Evolutionary conservation across 2,797 vertebrate species (phyloP).

Genomic region (Odontamblyopus rebecca): DNA sequence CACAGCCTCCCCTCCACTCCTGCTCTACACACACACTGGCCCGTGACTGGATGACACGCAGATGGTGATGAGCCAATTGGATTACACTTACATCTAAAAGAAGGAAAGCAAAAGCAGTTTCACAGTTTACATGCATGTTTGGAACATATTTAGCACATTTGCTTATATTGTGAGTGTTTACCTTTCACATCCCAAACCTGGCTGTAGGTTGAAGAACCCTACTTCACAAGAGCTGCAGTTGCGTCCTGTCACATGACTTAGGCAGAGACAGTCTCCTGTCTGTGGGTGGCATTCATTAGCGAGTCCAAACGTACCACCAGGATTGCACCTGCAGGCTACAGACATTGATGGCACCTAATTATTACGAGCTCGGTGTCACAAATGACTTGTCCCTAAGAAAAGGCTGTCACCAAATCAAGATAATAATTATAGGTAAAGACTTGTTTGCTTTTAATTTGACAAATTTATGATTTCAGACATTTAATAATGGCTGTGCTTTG

Average conservation of each 20-base stretch:
- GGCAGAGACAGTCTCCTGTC: slow-evolving; percentile 85
- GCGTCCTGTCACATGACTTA: slow-evolving; percentile 80
- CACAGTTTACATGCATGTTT: slow-evolving; percentile 3
- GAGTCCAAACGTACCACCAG: slow-evolving; percentile 64
- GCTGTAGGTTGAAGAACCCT: slow-evolving; percentile 83
- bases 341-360: slow-evolving; percentile 17
- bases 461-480: slow-evolving; percentile 10
- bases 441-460: slow-evolving; percentile 34
- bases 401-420: slow-evolving; percentile 7
- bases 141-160: slow-evolving; percentile 1
- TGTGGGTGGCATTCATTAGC: slow-evolving; percentile 76
- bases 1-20: slow-evolving; percentile 83
- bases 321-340: slow-evolving; percentile 84
- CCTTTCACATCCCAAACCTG: slow-evolving; percentile 82
- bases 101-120: slow-evolving; percentile 12
- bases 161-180: slow-evolving; percentile 44
- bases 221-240: slow-evolving; percentile 82
- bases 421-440: slow-evolving; percentile 6
- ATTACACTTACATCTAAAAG: slow-evolving; percentile 85
- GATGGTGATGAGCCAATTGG: slow-evolving; percentile 76
- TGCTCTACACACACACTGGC: slow-evolving; percentile 84
- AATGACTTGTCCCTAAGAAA: not conserved
- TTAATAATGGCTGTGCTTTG: not conserved
- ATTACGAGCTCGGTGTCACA: slow-evolving; percentile 12
- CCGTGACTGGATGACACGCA: slow-evolving; percentile 80